Conservation (phyloP, 2,797 vertebrate genomes). For the Anabacerthia variegaticeps region DNA sequence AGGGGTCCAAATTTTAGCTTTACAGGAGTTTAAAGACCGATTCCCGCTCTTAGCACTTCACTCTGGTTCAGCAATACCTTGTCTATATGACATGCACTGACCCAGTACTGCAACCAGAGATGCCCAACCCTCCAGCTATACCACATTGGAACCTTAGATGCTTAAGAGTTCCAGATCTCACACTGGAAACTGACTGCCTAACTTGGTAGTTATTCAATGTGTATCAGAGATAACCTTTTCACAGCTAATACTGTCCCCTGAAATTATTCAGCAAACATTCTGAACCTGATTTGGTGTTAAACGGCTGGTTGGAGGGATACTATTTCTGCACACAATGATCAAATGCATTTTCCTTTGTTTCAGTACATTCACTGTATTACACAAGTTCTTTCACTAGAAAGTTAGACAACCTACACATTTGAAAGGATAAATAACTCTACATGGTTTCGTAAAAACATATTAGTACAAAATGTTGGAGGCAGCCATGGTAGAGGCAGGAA, state of each 20-base stretch:
- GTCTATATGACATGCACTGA: accelerated
- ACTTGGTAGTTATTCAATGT: background rate
- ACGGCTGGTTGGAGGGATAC: background rate
- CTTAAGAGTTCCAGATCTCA: background rate
- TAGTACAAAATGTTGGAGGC: background rate
- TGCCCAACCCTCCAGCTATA: accelerated
- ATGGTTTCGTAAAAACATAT: background rate
- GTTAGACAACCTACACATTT: accelerated
- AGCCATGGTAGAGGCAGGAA: background rate
- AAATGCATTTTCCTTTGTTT: background rate
- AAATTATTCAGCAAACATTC: background rate
- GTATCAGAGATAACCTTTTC: background rate
- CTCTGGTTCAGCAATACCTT: background rate
- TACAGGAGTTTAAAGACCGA: background rate
- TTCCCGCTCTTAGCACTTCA: background rate
- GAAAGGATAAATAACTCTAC: background rate
- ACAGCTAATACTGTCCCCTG: accelerated
- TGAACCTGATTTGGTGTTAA: background rate
- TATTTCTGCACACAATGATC: background rate
- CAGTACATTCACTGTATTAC: background rate
- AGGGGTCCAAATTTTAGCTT: background rate
- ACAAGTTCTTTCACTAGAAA: background rate
- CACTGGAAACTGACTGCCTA: background rate
- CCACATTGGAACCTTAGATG: background rate
- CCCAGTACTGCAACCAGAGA: background rate